Evolutionary conservation across 2,113 vertebrate species (phyloP).

Genomic region (Rissa tridactyla): DNA sequence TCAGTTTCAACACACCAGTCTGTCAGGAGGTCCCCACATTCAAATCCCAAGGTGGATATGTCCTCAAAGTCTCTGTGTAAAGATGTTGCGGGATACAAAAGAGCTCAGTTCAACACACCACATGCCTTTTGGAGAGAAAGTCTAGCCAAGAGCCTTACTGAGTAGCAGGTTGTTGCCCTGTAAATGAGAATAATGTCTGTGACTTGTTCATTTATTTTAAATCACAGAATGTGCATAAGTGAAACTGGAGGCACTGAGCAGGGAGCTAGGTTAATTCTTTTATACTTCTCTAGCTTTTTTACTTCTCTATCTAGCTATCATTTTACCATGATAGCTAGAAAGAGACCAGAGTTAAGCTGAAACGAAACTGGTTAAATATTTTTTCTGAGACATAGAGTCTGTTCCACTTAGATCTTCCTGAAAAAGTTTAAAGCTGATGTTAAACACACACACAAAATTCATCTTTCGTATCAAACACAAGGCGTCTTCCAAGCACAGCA

Average conservation of each 20-base stretch:
- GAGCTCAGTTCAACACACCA: not conserved
- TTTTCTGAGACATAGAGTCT: not conserved
- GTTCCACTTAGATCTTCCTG: not conserved
- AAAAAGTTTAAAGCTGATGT: not conserved
- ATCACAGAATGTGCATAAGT: not conserved
- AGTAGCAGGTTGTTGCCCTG: not conserved
- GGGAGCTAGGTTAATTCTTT: not conserved
- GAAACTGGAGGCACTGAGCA: not conserved
- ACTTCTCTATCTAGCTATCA: too few species aligned
- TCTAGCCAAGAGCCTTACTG: not conserved
- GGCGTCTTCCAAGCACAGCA: not conserved
- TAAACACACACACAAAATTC: not conserved
- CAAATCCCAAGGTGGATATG: not conserved
- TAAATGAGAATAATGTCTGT: not conserved
- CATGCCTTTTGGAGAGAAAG: not conserved
- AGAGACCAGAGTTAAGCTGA: not conserved
- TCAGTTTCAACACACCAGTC: accelerated
- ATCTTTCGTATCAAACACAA: not conserved
- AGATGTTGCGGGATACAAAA: not conserved
- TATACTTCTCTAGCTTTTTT: not conserved
- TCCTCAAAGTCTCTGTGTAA: not conserved
- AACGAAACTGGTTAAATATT: not conserved
- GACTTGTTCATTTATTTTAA: not conserved
- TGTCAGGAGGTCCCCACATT: not conserved
- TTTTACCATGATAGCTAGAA: accelerated